These are phyloP conservation scores for Oncorhynchus clarkii DNA, from an alignment of 2,113 vertebrate genomes.

Conservation along the genomic window DNA sequence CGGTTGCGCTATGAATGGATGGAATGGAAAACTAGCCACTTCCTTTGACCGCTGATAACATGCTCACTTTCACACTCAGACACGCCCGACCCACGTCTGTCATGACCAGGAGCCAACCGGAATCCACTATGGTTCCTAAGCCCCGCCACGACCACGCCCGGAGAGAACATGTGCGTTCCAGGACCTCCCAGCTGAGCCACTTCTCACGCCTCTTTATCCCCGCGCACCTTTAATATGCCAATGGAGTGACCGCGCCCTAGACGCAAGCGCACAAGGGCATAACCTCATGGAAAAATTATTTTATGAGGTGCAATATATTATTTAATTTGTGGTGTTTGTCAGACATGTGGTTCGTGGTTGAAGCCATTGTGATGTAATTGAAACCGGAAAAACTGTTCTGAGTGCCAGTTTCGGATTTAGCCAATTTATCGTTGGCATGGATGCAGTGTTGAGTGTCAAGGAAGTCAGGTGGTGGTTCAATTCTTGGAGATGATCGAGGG, in stretches of 20 bases:
- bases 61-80: constrained; percentile 43
- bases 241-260: constrained; percentile 15
- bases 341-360: not conserved
- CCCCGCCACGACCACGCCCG: constrained; percentile 38
- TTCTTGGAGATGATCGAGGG: not conserved
- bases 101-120: constrained; percentile 27
- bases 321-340: not conserved
- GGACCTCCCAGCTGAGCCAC: not conserved
- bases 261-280: not conserved
- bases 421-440: not conserved
- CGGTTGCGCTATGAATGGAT: constrained; percentile 52
- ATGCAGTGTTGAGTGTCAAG: not conserved
- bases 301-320: not conserved
- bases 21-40: constrained; percentile 43
- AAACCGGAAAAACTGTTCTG: not conserved
- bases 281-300: not conserved
- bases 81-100: not conserved
- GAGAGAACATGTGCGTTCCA: constrained; percentile 35
- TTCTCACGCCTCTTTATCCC: constrained; percentile 16
- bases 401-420: not conserved
- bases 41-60: constrained; percentile 28
- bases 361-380: not conserved
- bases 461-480: not conserved
- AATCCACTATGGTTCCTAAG: not conserved
- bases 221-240: constrained; percentile 18